Conservation (phyloP, 2,797 vertebrate genomes). For the Hippoglossus hippoglossus region DNA sequence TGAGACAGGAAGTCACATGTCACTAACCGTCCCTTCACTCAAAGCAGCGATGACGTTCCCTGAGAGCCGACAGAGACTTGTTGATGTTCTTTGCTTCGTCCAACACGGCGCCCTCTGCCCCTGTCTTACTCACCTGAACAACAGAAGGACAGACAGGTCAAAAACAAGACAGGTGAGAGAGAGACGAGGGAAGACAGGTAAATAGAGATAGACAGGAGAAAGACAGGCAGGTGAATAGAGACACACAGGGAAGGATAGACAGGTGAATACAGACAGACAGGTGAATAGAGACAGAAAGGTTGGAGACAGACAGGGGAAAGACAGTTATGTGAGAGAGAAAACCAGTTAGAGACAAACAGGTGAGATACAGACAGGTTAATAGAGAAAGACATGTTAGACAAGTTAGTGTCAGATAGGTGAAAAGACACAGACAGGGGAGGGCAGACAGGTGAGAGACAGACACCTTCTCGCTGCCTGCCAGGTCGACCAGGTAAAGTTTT, state of each 20-base stretch:
- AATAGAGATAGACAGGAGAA: neutral
- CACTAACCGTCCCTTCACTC: slow-evolving; percentile 92
- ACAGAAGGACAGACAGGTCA: neutral
- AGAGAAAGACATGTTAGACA: too few species aligned
- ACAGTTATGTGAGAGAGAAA: too few species aligned
- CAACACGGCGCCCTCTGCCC: slow-evolving; percentile 93
- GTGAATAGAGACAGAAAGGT: neutral
- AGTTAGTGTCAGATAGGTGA: neutral
- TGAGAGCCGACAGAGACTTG: slow-evolving; percentile 94
- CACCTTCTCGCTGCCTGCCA: slow-evolving; percentile 97
- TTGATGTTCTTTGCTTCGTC: slow-evolving; percentile 99
- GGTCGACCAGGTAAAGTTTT: slow-evolving; percentile 96
- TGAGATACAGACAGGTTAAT: neutral
- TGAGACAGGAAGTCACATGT: neutral
- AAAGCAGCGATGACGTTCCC: slow-evolving; percentile 96
- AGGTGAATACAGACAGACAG: slow-evolving; percentile 44
- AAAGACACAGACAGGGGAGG: neutral
- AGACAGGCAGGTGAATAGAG: slow-evolving; percentile 79
- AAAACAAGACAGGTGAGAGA: neutral
- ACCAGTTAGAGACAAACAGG: too few species aligned
- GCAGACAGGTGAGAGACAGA: neutral
- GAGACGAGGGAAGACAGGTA: neutral
- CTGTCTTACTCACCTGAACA: slow-evolving; percentile 95
- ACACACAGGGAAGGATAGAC: too few species aligned
- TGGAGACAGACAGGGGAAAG: neutral